Evolutionary conservation across 2,113 vertebrate species (phyloP).

Genomic region (Marcusenius ussheri): DNA sequence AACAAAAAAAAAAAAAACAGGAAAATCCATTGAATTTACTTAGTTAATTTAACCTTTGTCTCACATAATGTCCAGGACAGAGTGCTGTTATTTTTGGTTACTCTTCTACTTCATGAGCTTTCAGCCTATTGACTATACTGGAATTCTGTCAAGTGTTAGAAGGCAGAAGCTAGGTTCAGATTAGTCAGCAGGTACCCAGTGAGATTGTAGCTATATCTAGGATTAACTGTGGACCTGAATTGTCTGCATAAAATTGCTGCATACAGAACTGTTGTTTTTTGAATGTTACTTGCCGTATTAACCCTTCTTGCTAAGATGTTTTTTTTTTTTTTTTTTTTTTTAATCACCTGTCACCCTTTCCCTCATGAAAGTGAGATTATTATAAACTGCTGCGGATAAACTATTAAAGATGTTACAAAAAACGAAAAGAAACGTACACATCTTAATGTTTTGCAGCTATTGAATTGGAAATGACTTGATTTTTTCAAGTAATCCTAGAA

Average conservation of each 20-base stretch:
- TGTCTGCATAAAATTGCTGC: slow-evolving; percentile 20
- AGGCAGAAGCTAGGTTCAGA: neutral
- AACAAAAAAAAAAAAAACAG: neutral
- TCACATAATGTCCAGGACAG: neutral
- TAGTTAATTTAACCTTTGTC: neutral
- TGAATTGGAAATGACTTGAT: slow-evolving; percentile 99
- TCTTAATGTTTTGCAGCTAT: slow-evolving; percentile 99
- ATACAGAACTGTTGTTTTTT: slow-evolving; percentile 23
- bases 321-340: slow-evolving; percentile 9
- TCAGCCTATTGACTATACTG: neutral
- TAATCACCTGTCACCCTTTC: slow-evolving; percentile 26
- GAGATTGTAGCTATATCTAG: neutral
- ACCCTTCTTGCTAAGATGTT: slow-evolving; percentile 21
- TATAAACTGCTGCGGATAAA: slow-evolving; percentile 70
- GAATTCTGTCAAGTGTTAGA: neutral
- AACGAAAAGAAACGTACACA: slow-evolving; percentile 65
- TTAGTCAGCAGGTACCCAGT: neutral
- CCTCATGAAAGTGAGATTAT: slow-evolving; percentile 66
- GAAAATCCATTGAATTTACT: neutral
- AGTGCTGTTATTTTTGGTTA: neutral
- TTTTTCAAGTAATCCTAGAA: slow-evolving; percentile 99
- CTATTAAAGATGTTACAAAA: slow-evolving; percentile 67
- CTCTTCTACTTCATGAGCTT: slow-evolving; percentile 12
- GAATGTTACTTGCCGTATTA: slow-evolving; percentile 31
- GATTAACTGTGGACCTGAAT: slow-evolving; percentile 11